Conservation (phyloP, 2,797 vertebrate genomes). For the Hydrocynus forskahlii region DNA sequence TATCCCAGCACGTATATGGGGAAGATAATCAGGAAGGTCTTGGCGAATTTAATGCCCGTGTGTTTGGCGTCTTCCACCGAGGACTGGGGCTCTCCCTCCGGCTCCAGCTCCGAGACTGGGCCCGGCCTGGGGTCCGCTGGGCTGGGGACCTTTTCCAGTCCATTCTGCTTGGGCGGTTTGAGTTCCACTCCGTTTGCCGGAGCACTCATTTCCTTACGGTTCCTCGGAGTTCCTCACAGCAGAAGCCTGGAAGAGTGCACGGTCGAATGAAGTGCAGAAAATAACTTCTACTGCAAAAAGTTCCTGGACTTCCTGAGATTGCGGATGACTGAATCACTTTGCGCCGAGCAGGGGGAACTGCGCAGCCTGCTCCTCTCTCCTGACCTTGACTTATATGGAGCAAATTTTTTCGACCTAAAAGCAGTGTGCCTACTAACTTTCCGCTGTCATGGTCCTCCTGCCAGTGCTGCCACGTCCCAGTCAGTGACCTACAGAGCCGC, state of each 20-base stretch:
- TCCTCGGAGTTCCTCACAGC: background rate
- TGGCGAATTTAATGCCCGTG: constrained; percentile 87
- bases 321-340: constrained; percentile 38
- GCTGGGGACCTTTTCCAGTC: background rate
- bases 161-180: constrained; percentile 32
- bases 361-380: constrained; percentile 27
- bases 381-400: constrained; percentile 49
- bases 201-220: constrained; percentile 44
- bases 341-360: background rate
- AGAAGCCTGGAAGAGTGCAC: background rate
- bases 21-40: constrained; percentile 88
- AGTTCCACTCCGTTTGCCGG: constrained; percentile 26
- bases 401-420: constrained; percentile 25
- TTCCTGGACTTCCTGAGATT: constrained; percentile 43
- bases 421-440: constrained; percentile 24
- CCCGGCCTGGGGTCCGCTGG: constrained; percentile 8
- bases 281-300: constrained; percentile 1
- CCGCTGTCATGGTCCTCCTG: background rate
- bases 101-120: constrained; percentile 47
- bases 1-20: constrained; percentile 93
- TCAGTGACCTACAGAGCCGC: constrained; percentile 25
- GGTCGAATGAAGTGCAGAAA: background rate
- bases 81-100: constrained; percentile 67
- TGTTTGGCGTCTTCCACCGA: constrained; percentile 76
- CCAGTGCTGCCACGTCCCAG: constrained; percentile 37